phyloP scores from a whole-genome alignment of 2,797 vertebrate species.

The Onychomys torridus region DNA sequence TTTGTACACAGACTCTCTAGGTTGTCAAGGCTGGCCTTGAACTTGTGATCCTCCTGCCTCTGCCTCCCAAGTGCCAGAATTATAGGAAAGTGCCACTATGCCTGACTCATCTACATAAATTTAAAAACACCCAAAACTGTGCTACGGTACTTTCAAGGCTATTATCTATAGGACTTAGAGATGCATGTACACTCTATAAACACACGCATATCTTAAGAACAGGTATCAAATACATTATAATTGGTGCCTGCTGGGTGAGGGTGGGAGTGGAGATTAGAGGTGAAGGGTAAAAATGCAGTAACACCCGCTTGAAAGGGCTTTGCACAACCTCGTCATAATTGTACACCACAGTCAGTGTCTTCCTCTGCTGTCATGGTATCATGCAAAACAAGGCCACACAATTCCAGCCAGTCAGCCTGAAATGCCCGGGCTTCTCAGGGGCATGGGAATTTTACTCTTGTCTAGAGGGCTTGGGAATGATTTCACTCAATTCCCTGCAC shows the following conservation, averaged over 20 bases:
- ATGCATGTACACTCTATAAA: fast-evolving
- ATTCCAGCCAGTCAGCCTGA: not conserved
- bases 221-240: not conserved
- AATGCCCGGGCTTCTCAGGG: fast-evolving
- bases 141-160: not conserved
- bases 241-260: not conserved
- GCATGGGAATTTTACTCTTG: fast-evolving
- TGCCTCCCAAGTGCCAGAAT: not conserved
- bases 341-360: not conserved
- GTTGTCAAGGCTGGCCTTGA: not conserved
- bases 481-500: not conserved
- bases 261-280: not conserved
- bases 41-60: not conserved
- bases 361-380: not conserved
- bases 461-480: not conserved
- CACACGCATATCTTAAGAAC: not conserved
- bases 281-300: not conserved
- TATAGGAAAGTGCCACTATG: not conserved
- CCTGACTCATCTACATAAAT: not conserved
- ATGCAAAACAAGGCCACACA: not conserved
- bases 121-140: not conserved
- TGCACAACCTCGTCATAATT: not conserved
- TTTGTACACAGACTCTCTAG: not conserved
- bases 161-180: not conserved
- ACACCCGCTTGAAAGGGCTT: not conserved